These are phyloP conservation scores for Corythoichthys haematopterus DNA, from an alignment of 2,113 vertebrate species.

Conservation along the genomic window DNA sequence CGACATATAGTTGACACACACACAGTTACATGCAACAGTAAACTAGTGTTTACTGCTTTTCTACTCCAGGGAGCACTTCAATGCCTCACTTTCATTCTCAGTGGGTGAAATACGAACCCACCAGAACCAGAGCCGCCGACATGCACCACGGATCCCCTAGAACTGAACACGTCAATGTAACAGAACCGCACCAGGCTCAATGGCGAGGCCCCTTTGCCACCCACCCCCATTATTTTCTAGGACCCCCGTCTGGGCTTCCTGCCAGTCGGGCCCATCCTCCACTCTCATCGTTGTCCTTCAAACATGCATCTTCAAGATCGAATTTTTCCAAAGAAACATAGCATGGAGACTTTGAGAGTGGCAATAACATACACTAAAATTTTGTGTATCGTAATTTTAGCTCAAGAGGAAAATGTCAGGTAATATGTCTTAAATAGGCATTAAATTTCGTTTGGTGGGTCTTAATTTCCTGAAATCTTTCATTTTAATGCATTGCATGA, in stretches of 20 bases:
- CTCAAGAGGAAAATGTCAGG: background rate
- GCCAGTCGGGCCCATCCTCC: constrained; percentile 65
- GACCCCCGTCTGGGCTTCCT: constrained; percentile 55
- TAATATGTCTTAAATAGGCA: too few relatives aligned
- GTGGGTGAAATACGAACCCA: background rate
- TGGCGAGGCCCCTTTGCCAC: constrained; percentile 34
- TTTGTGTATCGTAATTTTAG: background rate
- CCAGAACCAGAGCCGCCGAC: background rate
- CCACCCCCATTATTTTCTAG: constrained; percentile 52
- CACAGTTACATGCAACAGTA: constrained; percentile 15
- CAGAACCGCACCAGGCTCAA: constrained; percentile 39
- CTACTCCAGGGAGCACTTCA: constrained; percentile 20
- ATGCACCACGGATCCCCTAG: constrained; percentile 15
- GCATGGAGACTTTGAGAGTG: background rate
- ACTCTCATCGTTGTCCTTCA: constrained; percentile 35
- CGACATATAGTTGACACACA: constrained; percentile 25
- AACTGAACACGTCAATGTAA: constrained; percentile 34
- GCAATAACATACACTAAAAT: background rate
- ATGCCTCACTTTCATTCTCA: constrained; percentile 6
- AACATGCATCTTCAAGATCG: constrained; percentile 2
- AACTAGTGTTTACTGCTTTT: constrained; percentile 38
- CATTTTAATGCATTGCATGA: too few relatives aligned
- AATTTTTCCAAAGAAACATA: background rate
- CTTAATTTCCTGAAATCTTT: too few relatives aligned
- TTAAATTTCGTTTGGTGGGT: too few relatives aligned